Evolutionary conservation across 2,113 vertebrate genomes (phyloP).

Genomic region (Macquaria australasica): DNA sequence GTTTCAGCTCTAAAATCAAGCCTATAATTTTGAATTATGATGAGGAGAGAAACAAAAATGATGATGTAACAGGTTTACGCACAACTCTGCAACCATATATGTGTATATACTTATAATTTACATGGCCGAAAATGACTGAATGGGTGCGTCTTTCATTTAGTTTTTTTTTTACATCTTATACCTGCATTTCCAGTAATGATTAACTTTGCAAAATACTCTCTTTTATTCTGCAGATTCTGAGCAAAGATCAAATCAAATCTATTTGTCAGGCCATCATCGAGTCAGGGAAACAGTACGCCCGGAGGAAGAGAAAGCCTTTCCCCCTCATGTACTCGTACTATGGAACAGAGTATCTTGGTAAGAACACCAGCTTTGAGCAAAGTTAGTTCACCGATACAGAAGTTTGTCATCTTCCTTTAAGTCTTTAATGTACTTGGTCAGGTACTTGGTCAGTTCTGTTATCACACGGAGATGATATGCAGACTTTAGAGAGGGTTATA

Average conservation of each 20-base stretch:
- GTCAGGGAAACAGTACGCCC: slow-evolving; percentile 91
- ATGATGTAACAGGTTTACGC: neutral
- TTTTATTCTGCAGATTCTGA: slow-evolving; percentile 85
- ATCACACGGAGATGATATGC: neutral
- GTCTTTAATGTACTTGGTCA: neutral
- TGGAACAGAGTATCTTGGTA: slow-evolving; percentile 92
- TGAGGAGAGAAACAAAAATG: neutral
- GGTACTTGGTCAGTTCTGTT: neutral
- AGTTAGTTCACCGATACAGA: neutral
- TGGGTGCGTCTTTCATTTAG: too few relatives aligned
- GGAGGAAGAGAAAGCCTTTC: slow-evolving; percentile 90
- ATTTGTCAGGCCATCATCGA: slow-evolving; percentile 92
- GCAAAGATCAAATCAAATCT: slow-evolving; percentile 89
- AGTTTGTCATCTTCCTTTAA: neutral
- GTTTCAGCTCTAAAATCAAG: too few relatives aligned
- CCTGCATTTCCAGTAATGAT: neutral
- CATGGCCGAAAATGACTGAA: too few relatives aligned
- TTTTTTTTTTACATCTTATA: too few relatives aligned
- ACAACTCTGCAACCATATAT: neutral
- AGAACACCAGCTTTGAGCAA: slow-evolving; percentile 59
- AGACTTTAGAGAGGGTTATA: neutral
- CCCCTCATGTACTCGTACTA: slow-evolving; percentile 94
- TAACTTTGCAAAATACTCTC: neutral
- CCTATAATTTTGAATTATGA: neutral
- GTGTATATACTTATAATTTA: too few relatives aligned